phyloP scores from a whole-genome alignment of 2,113 vertebrate genomes.

The Falcunculus frontatus region DNA sequence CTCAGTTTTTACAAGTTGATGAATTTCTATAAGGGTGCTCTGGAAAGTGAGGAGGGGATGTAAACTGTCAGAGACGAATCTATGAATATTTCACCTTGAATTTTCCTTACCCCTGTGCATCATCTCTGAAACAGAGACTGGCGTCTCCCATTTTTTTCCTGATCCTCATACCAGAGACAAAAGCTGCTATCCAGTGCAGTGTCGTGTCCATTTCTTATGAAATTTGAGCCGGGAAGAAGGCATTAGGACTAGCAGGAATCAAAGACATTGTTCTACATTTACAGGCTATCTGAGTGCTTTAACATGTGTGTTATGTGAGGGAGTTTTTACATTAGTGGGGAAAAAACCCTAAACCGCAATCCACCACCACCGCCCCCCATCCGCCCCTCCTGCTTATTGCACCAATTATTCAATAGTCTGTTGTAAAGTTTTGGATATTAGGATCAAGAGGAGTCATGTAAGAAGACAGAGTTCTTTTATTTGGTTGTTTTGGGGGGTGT shows the following conservation, averaged over 20 bases:
- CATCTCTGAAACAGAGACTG: not conserved
- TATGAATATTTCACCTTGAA: not conserved
- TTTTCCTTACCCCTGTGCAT: not conserved
- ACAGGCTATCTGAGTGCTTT: not conserved
- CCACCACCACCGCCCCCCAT: rapidly evolving
- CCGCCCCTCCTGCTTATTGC: not conserved
- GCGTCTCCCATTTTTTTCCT: not conserved
- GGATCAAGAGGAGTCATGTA: not conserved
- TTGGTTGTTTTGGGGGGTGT: rapidly evolving
- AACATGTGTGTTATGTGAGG: not conserved
- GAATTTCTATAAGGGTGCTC: not conserved
- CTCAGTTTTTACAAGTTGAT: not conserved
- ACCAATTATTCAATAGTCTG: not conserved
- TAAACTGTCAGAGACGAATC: not conserved
- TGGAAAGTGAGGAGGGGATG: not conserved
- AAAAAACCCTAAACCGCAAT: not conserved
- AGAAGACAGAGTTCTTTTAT: not conserved
- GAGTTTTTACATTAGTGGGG: not conserved
- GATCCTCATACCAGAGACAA: not conserved
- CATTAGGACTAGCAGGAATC: not conserved
- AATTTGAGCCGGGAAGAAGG: not conserved
- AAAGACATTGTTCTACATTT: not conserved
- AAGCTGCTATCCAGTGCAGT: not conserved
- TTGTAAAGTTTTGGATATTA: not conserved
- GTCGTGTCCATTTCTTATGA: not conserved